Percentiles rank a stretch among this genome's conserved stretches.
These are phyloP conservation scores for Pardalotus punctatus DNA, from an alignment of 2,113 vertebrate genomes.

Conservation along the genomic window DNA sequence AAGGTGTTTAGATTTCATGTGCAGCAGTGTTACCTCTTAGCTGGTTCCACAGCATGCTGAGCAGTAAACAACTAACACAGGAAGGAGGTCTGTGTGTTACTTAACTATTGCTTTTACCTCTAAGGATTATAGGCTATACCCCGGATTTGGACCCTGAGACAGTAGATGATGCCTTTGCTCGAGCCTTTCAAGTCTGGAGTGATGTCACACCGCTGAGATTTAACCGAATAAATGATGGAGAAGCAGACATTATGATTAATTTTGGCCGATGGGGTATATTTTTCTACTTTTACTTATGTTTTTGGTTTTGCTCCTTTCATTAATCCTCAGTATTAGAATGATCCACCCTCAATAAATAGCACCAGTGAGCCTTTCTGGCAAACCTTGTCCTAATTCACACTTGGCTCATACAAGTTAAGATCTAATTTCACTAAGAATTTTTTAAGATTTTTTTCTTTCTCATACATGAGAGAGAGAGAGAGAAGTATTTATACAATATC, in stretches of 20 bases:
- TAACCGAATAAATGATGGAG: constrained; percentile 87
- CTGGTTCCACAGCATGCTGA: background rate
- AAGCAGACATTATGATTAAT: constrained; percentile 98
- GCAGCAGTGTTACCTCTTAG: background rate
- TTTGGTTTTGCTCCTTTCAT: constrained; percentile 5
- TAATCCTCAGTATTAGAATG: background rate
- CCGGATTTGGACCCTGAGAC: constrained; percentile 92
- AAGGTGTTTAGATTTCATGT: background rate
- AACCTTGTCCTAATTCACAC: background rate
- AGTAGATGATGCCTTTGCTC: constrained; percentile 92
- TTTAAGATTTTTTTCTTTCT: background rate
- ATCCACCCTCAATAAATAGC: background rate
- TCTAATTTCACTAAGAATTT: background rate
- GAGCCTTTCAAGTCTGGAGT: constrained; percentile 97
- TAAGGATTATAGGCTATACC: constrained; percentile 91
- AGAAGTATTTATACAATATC: background rate
- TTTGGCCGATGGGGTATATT: constrained; percentile 95
- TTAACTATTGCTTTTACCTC: background rate
- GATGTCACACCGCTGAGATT: constrained; percentile 90
- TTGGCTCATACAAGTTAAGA: background rate
- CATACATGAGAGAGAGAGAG: background rate
- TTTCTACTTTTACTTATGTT: background rate
- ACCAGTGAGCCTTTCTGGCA: background rate
- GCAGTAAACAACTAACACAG: background rate
- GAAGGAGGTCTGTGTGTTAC: background rate